phyloP scores from a whole-genome alignment of 1,140 invertebrate genomes.

The Babylonia areolata region DNA sequence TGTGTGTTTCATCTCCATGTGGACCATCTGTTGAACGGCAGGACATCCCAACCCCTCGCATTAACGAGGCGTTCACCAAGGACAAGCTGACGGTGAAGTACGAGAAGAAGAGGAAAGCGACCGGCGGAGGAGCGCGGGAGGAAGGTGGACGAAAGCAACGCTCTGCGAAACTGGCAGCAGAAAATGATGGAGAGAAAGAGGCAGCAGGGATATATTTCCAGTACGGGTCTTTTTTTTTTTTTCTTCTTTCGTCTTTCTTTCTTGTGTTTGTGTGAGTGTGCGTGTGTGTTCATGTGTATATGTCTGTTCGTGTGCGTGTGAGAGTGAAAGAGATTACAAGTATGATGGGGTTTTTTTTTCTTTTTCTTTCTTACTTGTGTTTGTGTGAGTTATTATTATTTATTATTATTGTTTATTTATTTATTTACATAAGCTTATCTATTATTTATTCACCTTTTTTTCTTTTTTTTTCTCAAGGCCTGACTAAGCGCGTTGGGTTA shows the following conservation, averaged over 20 bases:
- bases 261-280: slow-evolving; percentile 15
- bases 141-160: slow-evolving; percentile 56
- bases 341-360: no score
- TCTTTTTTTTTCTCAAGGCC: no score
- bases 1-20: no score
- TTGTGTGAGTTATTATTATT: no score
- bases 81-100: slow-evolving; percentile 63
- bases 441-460: no score
- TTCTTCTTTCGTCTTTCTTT: no score
- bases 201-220: slow-evolving; percentile 74
- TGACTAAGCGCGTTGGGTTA: no score
- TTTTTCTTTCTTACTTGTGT: no score
- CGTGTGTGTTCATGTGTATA: not conserved
- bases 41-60: slow-evolving; percentile 56
- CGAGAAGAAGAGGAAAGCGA: slow-evolving; percentile 61
- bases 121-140: not conserved
- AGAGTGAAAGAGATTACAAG: no score
- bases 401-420: no score
- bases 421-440: no score
- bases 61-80: slow-evolving; percentile 21
- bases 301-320: not conserved
- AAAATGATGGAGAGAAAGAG: slow-evolving; percentile 73
- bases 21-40: no score
- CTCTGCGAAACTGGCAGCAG: slow-evolving; percentile 74
- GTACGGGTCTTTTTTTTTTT: slow-evolving; percentile 53